Evolutionary conservation across 2,113 vertebrate genomes (phyloP), one percentile per base, ranked within the genome.

Genomic region (Gymnarchus niloticus): DNA sequence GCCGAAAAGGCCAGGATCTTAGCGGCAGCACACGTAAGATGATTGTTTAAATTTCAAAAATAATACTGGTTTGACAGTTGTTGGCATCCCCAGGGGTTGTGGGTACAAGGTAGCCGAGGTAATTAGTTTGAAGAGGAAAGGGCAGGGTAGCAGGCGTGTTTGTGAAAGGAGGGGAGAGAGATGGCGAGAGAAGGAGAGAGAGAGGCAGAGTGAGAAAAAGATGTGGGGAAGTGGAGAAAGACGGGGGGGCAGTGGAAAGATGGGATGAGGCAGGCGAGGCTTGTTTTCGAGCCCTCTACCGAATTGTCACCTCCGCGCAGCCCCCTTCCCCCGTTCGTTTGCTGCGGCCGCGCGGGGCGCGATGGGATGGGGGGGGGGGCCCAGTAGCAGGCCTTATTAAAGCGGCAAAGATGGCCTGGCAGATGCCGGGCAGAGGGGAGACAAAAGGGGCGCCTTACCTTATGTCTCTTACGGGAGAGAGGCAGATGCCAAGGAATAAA

Each of bases 41-140:
- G 95, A 95, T 95, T 95, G 95, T 95, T 95, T 95, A 95, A 95
- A 94, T 95, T 95, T 95, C 94, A 94, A 94, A 95, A 95, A 95
- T 95, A 95, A 95, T 94, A 94, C 93, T 92, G 92, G 92, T 93
- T 93, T 95, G 95, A 95, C 95, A 95, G 94, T 95, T 94, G 93
- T 94, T 94, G 91, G 92, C 52, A 90, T 93, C 94, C 93, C 93
- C 69, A n/a, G 91, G 92, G 94, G 91, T 82, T 61, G 88, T 87
- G 93, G 93, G 92, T 94, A 94, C 93, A 94, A 94, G 94, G 94
- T 95, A 94, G 92, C 93, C 90, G 91, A 92, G 93, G 94, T 94
- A 95, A 95, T 95, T 95, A 95, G 95, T 94, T 94, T 95, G 94
- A 95, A 95, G 94, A 95, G 93, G 93, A 95, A 94, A 95, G 94